Percentiles rank a stretch among this genome's conserved stretches.
These are phyloP conservation scores for Solea solea DNA, from an alignment of 2,113 vertebrate species.

Conservation along the genomic window DNA sequence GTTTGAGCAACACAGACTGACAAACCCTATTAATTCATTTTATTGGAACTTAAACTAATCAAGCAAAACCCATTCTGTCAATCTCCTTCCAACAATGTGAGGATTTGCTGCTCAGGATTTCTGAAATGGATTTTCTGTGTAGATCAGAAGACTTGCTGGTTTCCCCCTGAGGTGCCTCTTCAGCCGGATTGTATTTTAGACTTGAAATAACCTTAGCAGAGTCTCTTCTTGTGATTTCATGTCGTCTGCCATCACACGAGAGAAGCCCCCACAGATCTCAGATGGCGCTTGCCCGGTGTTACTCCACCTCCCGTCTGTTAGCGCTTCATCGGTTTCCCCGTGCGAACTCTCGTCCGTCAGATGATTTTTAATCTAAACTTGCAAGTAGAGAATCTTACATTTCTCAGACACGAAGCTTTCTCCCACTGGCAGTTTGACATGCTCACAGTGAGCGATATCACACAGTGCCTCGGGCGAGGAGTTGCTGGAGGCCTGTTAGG, in stretches of 20 bases:
- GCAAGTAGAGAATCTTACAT: slow-evolving; percentile 26
- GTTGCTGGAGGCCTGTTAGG: slow-evolving; percentile 23
- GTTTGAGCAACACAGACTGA: not conserved
- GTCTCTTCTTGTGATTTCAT: slow-evolving; percentile 36
- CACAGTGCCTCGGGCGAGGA: slow-evolving; percentile 26
- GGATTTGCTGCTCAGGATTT: no score
- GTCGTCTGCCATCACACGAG: not conserved
- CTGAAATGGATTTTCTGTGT: no score
- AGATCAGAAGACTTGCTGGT: no score
- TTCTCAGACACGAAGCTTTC: slow-evolving; percentile 6
- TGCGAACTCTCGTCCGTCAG: not conserved
- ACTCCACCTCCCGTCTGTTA: not conserved
- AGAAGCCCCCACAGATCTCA: no score
- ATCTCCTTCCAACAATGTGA: no score
- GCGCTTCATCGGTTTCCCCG: slow-evolving; percentile 34
- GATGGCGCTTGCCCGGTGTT: no score
- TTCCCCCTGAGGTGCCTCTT: no score
- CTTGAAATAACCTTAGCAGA: not conserved
- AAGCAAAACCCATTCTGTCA: not conserved
- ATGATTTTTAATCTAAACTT: slow-evolving; percentile 45
- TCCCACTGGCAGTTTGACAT: slow-evolving; percentile 18
- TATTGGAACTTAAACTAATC: not conserved
- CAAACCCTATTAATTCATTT: not conserved
- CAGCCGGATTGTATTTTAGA: not conserved
- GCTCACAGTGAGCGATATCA: slow-evolving; percentile 44